A percentile compares a stretch with the other conserved stretches of the same genome.
These are phyloP conservation scores for Pandion haliaetus DNA, from an alignment of 2,113 vertebrate species.

Conservation along the genomic window DNA sequence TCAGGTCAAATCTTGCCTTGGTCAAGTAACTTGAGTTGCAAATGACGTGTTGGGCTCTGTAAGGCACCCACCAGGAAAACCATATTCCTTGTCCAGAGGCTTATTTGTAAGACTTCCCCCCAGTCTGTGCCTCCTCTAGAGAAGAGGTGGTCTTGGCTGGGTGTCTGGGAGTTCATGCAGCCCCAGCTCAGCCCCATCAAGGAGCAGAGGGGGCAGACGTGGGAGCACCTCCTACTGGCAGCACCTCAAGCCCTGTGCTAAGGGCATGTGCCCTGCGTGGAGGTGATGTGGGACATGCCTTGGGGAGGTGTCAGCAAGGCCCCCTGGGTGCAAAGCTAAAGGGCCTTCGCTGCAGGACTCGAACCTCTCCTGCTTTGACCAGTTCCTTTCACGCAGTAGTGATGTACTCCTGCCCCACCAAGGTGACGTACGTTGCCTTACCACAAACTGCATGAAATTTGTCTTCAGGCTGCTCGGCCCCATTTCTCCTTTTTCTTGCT, in stretches of 20 bases:
- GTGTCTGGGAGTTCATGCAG: background rate
- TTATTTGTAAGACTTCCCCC: background rate
- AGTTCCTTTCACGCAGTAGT: background rate
- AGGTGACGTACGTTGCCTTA: background rate
- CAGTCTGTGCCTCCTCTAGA: background rate
- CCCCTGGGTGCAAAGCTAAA: background rate
- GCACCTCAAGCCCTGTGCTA: rapidly evolving
- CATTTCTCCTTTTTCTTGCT: background rate
- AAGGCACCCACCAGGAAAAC: background rate
- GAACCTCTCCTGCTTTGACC: background rate
- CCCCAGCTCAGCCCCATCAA: background rate
- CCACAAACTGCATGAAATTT: background rate
- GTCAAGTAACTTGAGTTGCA: background rate
- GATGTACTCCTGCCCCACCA: rapidly evolving
- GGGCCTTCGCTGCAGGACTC: background rate
- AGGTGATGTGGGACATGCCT: rapidly evolving
- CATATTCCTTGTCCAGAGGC: background rate
- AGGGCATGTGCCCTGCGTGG: background rate
- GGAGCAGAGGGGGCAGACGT: background rate
- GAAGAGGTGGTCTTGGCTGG: too few species aligned
- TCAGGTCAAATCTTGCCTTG: background rate
- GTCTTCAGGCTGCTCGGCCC: background rate
- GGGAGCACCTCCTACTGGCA: rapidly evolving
- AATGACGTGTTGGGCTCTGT: rapidly evolving
- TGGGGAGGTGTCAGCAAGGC: rapidly evolving